These are phyloP conservation scores for Leptopilina clavipes DNA, from an alignment of 1,140 invertebrate species.

Conservation along the genomic window DNA sequence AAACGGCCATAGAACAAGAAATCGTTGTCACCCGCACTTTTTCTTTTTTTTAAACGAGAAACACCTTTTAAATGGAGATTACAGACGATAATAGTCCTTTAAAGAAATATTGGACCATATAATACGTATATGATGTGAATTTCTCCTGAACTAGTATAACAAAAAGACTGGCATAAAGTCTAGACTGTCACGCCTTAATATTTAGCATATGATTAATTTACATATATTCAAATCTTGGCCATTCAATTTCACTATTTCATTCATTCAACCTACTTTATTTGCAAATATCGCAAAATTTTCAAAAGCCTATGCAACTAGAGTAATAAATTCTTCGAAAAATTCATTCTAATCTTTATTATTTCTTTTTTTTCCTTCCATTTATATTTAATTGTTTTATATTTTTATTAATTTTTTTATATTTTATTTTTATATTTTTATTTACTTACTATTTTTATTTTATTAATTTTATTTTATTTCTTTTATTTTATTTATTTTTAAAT, in stretches of 20 bases:
- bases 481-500: too few relatives aligned
- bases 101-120: too few relatives aligned
- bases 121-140: background rate
- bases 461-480: too few relatives aligned
- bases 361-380: too few relatives aligned
- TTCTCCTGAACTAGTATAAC: background rate
- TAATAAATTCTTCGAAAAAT: too few relatives aligned
- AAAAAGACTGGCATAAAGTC: background rate
- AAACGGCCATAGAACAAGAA: slow-evolving; percentile 26
- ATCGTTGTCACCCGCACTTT: slow-evolving; percentile 33
- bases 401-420: too few relatives aligned
- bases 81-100: slow-evolving; percentile 11
- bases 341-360: too few relatives aligned
- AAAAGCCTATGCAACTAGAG: background rate
- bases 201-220: slow-evolving; percentile 16
- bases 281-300: background rate
- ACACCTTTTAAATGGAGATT: slow-evolving; percentile 39
- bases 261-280: background rate
- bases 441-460: too few relatives aligned
- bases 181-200: slow-evolving; percentile 1
- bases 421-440: too few relatives aligned
- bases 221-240: background rate
- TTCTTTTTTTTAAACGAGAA: background rate
- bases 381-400: too few relatives aligned
- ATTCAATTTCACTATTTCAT: background rate